phyloP scores from a whole-genome alignment of 1,140 invertebrate genomes.

The Nebria ingens region DNA sequence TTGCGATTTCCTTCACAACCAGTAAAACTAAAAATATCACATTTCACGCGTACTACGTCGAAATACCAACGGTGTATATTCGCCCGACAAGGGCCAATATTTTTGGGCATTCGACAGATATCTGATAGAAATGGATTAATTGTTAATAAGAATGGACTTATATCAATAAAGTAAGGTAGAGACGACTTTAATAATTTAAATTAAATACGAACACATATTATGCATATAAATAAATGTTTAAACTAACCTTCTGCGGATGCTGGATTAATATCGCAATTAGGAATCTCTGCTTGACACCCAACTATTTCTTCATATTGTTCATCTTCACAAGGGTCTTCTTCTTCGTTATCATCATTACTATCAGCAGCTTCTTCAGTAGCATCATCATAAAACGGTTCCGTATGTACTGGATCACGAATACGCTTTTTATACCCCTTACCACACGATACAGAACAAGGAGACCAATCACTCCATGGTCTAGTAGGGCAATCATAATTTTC shows the following conservation, averaged over 20 bases:
- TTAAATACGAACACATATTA: neutral
- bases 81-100: slow-evolving; percentile 53
- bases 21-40: slow-evolving; percentile 61
- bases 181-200: no score
- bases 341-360: slow-evolving; percentile 25
- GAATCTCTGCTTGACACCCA: slow-evolving; percentile 37
- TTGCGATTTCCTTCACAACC: slow-evolving; percentile 68
- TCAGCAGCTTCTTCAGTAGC: slow-evolving; percentile 13
- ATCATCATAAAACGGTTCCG: slow-evolving; percentile 14
- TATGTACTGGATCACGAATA: slow-evolving; percentile 11
- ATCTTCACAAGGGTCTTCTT: slow-evolving; percentile 33
- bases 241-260: slow-evolving; percentile 40
- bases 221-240: neutral
- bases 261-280: slow-evolving; percentile 42
- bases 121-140: slow-evolving; percentile 29
- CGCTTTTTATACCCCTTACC: slow-evolving; percentile 51
- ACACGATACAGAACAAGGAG: slow-evolving; percentile 52
- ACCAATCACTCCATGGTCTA: slow-evolving; percentile 48
- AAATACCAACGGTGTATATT: slow-evolving; percentile 62
- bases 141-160: no score
- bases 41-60: slow-evolving; percentile 49
- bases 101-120: slow-evolving; percentile 45
- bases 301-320: slow-evolving; percentile 35
- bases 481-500: slow-evolving; percentile 22
- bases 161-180: no score